phyloP scores from a whole-genome alignment of 2,113 vertebrate genomes.

The Sander vitreus region DNA sequence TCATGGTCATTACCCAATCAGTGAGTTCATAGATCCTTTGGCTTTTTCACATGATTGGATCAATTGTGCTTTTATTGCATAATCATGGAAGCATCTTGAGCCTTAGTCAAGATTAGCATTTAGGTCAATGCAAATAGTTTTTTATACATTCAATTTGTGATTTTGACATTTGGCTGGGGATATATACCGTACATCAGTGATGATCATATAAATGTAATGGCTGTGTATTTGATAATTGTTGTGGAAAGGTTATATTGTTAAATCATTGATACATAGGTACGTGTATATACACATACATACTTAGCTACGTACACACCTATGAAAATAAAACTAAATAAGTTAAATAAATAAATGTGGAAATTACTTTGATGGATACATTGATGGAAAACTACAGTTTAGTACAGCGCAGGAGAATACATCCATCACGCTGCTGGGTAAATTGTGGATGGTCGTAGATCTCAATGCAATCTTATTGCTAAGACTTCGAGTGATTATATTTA shows the following conservation, averaged over 20 bases:
- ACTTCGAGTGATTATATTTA: constrained; percentile 58
- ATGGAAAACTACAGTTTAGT: constrained; percentile 42
- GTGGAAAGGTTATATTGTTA: constrained; percentile 5
- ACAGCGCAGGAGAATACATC: constrained; percentile 41
- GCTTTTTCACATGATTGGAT: constrained; percentile 27
- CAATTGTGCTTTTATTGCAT: constrained; percentile 30
- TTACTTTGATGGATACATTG: constrained; percentile 13
- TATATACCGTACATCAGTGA: not conserved
- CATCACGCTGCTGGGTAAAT: not conserved
- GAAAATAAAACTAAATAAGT: not conserved
- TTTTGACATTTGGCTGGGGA: not conserved
- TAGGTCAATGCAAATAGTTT: not conserved
- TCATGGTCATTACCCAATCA: constrained; percentile 6
- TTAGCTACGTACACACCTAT: not conserved
- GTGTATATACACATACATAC: too few species aligned
- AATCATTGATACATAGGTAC: not conserved
- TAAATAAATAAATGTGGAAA: constrained; percentile 30
- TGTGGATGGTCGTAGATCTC: constrained; percentile 48
- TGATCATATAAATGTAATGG: not conserved
- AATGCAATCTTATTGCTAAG: constrained; percentile 49
- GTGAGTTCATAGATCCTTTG: constrained; percentile 9
- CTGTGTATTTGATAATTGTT: not conserved
- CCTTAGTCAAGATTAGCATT: not conserved
- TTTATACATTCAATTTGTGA: not conserved
- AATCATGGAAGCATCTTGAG: not conserved